Conservation (phyloP, 2,797 vertebrate genomes). For the Chelon labrosus region DNA sequence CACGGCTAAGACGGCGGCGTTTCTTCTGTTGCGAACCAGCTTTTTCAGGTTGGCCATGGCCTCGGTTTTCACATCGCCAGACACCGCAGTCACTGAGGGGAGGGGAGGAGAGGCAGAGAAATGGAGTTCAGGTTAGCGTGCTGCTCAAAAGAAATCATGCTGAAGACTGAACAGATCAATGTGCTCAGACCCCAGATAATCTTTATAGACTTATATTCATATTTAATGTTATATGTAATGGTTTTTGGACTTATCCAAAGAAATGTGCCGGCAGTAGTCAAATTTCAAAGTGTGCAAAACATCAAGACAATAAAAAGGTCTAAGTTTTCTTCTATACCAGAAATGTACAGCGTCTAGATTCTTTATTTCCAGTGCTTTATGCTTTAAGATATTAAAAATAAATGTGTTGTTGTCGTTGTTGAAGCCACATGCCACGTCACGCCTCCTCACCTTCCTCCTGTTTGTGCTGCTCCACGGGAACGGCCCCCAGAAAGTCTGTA, state of each 20-base stretch:
- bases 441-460: conserved; percentile 71
- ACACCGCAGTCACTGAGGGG: conserved; percentile 48
- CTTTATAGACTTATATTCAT: too few species aligned
- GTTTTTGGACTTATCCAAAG: too few species aligned
- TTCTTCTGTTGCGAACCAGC: conserved; percentile 80
- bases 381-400: too few species aligned
- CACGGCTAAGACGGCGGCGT: conserved; percentile 53
- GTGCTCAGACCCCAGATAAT: not conserved
- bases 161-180: not conserved
- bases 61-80: conserved; percentile 64
- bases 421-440: conserved; percentile 28
- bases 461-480: conserved; percentile 78
- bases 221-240: too few species aligned
- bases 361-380: too few species aligned
- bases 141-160: conserved; percentile 9
- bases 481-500: conserved; percentile 84
- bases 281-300: too few species aligned
- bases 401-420: not conserved
- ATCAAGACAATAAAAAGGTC: too few species aligned
- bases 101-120: not conserved
- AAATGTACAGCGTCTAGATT: too few species aligned
- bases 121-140: not conserved
- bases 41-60: conserved; percentile 66
- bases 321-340: too few species aligned
- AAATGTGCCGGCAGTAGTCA: too few species aligned